phyloP scores from a whole-genome alignment of 1,140 invertebrate species.

The Vollenhovia emeryi region DNA sequence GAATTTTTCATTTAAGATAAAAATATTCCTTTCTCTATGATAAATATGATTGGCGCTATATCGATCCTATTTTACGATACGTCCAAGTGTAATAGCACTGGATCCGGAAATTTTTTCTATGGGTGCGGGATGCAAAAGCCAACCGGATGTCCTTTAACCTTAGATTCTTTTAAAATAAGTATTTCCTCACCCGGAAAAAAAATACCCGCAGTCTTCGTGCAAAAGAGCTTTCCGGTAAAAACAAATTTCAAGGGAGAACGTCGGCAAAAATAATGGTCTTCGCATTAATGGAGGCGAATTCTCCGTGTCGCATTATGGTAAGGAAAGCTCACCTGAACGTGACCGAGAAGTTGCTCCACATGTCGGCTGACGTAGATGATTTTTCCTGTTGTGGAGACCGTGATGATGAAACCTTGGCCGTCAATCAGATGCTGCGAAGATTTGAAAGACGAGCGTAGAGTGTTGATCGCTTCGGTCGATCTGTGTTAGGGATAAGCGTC shows the following conservation, averaged over 20 bases:
- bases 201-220: neutral
- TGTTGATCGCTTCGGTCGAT: neutral
- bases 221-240: neutral
- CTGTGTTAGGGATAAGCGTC: neutral
- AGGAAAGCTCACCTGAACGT: slow-evolving; percentile 90
- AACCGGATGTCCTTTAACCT: neutral
- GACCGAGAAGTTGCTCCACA: slow-evolving; percentile 93
- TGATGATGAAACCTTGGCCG: slow-evolving; percentile 90
- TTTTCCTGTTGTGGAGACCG: slow-evolving; percentile 92
- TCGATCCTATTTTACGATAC: too few relatives aligned
- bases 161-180: slow-evolving; percentile 6
- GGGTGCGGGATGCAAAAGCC: neutral
- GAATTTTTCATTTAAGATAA: too few relatives aligned
- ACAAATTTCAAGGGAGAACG: neutral
- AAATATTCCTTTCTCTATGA: too few relatives aligned
- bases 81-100: too few relatives aligned
- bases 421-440: slow-evolving; percentile 80
- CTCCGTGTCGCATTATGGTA: neutral
- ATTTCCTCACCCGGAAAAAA: neutral
- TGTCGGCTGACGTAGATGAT: slow-evolving; percentile 95
- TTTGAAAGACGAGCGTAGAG: slow-evolving; percentile 58
- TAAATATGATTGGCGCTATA: too few relatives aligned
- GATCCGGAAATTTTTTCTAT: too few relatives aligned
- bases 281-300: neutral
- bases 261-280: neutral